Evolutionary conservation across 2,888 invertebrate genomes (phyloP).

Genomic region (Cistogaster globosa): DNA sequence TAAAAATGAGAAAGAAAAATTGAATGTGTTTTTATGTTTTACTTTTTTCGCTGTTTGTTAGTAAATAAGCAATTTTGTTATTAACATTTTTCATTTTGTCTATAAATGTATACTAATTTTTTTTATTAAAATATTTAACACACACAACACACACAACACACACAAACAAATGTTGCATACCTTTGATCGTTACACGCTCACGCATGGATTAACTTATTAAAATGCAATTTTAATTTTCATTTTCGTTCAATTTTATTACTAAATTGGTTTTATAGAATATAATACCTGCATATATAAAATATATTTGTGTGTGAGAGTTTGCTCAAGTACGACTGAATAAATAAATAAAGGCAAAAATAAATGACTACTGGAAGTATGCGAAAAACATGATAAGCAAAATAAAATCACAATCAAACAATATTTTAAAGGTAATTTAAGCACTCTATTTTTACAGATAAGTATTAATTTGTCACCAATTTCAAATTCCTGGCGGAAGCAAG

Average conservation of each 20-base stretch:
- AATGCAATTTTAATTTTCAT: constrained; percentile 82
- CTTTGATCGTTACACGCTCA: constrained; percentile 71
- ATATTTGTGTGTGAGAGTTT: constrained; percentile 23
- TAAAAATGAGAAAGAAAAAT: constrained; percentile 26
- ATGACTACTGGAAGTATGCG: constrained; percentile 72
- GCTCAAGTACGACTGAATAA: constrained; percentile 1
- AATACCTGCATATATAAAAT: constrained; percentile 56
- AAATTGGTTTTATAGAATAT: constrained; percentile 78
- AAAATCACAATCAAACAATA: constrained; percentile 53
- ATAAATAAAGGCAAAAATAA: constrained; percentile 17
- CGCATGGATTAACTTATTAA: constrained; percentile 82
- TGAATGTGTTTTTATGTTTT: constrained; percentile 59
- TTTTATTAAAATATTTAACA: constrained; percentile 59
- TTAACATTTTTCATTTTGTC: constrained; percentile 35
- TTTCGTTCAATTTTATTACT: constrained; percentile 80
- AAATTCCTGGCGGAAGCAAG: too few relatives aligned
- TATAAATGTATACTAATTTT: constrained; percentile 48
- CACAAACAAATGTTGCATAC: constrained; percentile 24
- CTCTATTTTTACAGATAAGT: too few relatives aligned
- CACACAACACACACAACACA: too few relatives aligned
- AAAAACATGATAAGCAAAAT: constrained; percentile 78
- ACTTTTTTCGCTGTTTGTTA: constrained; percentile 18
- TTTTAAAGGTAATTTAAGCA: constrained; percentile 46
- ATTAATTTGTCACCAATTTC: too few relatives aligned
- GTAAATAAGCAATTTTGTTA: constrained; percentile 66